Conservation (phyloP, 2,888 invertebrate genomes). For the Oxycera nigricornis region DNA sequence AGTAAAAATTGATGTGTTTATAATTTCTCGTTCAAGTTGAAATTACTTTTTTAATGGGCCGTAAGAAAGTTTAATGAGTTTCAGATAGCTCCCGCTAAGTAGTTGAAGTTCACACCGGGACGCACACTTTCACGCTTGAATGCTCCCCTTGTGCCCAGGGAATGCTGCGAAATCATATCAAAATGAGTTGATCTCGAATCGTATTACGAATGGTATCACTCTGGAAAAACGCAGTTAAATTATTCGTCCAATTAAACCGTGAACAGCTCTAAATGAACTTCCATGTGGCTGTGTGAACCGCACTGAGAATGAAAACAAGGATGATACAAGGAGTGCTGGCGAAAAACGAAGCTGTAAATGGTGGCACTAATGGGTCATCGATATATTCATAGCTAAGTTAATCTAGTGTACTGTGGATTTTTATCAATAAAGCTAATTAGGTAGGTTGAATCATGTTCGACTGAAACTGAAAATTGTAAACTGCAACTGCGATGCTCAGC, state of each 20-base stretch:
- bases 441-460: no score
- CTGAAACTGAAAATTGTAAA: no score
- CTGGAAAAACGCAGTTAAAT: not conserved
- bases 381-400: no score
- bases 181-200: not conserved
- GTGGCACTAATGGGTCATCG: no score
- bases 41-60: constrained; percentile 48
- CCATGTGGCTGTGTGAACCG: not conserved
- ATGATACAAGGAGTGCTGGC: no score
- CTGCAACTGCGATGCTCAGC: no score
- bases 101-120: not conserved
- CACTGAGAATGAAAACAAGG: not conserved
- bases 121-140: not conserved
- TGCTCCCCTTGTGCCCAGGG: not conserved
- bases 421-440: no score
- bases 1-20: constrained; percentile 46
- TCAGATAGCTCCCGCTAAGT: constrained; percentile 21
- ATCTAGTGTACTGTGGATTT: no score
- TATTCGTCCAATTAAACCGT: not conserved
- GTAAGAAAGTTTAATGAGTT: constrained; percentile 42
- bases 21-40: constrained; percentile 46
- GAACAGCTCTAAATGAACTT: no score
- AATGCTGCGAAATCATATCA: not conserved
- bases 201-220: not conserved
- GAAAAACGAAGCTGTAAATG: no score